These are phyloP conservation scores for Gymnoscelis rufifasciata DNA, from an alignment of 2,888 invertebrate species.

Conservation along the genomic window DNA sequence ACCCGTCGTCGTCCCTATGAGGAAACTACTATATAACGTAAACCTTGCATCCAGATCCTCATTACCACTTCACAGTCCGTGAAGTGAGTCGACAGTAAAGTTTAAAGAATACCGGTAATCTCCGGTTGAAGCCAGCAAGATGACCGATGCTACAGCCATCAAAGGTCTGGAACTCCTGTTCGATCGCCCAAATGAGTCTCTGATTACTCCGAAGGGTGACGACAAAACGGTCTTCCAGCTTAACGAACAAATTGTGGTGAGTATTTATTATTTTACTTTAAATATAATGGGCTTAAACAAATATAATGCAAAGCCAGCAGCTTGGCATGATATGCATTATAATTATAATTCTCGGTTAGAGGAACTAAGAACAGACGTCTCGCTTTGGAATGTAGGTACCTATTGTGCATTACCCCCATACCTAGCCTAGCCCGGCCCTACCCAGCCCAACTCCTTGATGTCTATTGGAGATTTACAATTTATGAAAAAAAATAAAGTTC, in stretches of 20 bases:
- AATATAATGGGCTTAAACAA: too few species aligned
- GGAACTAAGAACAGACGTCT: too few species aligned
- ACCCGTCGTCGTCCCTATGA: constrained; percentile 30
- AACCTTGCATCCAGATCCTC: constrained; percentile 8
- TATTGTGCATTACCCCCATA: too few species aligned
- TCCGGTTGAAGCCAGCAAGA: constrained; percentile 32
- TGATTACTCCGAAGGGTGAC: constrained; percentile 82
- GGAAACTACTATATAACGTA: constrained; percentile 32
- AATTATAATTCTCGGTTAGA: too few species aligned
- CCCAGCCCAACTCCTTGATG: too few species aligned
- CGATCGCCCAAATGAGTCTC: constrained; percentile 80
- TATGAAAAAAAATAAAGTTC: too few species aligned
- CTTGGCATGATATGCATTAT: too few species aligned
- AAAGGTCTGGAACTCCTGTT: constrained; percentile 67
- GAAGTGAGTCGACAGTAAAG: constrained; percentile 46
- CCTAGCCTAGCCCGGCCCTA: too few species aligned
- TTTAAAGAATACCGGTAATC: constrained; percentile 3
- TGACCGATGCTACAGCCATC: constrained; percentile 42
- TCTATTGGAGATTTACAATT: too few species aligned
- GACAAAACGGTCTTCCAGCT: constrained; percentile 80
- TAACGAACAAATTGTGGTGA: constrained; percentile 81
- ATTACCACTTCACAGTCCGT: constrained; percentile 65
- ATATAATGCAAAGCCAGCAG: too few species aligned
- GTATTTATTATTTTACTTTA: constrained; percentile 34
- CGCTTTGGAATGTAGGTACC: too few species aligned